Percentiles rank a stretch among this genome's conserved stretches.
phyloP scores from a whole-genome alignment of 2,888 invertebrate species.

The Gerris lacustris region DNA sequence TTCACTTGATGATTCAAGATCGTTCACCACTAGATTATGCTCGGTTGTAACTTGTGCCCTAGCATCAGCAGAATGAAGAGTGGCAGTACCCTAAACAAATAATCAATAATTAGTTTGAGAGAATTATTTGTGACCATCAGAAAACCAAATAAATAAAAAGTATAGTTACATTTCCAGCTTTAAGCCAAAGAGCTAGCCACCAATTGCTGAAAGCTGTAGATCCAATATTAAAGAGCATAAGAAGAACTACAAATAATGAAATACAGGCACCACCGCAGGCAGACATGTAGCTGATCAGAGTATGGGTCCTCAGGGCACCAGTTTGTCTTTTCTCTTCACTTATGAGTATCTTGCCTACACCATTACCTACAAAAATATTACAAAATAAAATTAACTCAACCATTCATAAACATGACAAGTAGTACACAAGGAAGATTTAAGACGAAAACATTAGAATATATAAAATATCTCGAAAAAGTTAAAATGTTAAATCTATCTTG shows the following conservation, averaged over 20 bases:
- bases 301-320: constrained; percentile 35
- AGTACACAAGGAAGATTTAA: too few species aligned
- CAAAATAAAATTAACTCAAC: constrained; percentile 9
- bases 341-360: constrained; percentile 17
- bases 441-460: too few species aligned
- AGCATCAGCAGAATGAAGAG: too few species aligned
- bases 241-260: constrained; percentile 37
- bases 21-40: too few species aligned
- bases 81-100: too few species aligned
- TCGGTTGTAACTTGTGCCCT: too few species aligned
- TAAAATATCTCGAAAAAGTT: too few species aligned
- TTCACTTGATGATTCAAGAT: too few species aligned
- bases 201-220: constrained; percentile 45
- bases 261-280: constrained; percentile 42
- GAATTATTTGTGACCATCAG: too few species aligned
- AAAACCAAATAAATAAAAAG: too few species aligned
- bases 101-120: too few species aligned
- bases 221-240: constrained; percentile 42
- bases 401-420: not conserved
- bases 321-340: constrained; percentile 20
- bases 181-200: constrained; percentile 48
- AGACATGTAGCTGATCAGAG: constrained; percentile 42
- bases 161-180: constrained; percentile 33
- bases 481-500: too few species aligned
- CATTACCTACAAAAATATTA: not conserved